Evolutionary conservation across 2,113 vertebrate genomes (phyloP), one percentile per base, ranked within the genome.

Genomic region (Gymnobelideus leadbeateri): DNA sequence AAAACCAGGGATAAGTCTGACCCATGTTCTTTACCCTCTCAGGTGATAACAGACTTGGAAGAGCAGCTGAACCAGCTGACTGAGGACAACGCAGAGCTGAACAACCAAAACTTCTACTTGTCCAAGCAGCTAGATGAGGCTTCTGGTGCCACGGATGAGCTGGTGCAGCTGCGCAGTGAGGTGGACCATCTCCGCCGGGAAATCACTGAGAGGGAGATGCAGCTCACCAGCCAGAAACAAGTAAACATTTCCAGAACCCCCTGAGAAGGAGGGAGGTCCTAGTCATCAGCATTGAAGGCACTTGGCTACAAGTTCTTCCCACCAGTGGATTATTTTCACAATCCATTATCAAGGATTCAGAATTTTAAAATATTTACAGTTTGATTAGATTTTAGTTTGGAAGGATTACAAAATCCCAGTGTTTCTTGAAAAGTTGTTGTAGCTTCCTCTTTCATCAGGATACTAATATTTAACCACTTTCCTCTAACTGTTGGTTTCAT

Each of bases 201-300:
- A 98, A 99, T 99, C 98, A 99, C 99, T 0, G 99, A 99, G 98
- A 97, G 99, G 2, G 99, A 99, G 98, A 99, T 99, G 99, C 99
- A 99, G 98, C 99, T 99, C 5, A 99, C 99, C 98, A 99, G 99
- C 98, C 99, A 99, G 98, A 99, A 99, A 98, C 99, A 99, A 98
- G 99, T 99, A 97, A 97, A 25, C 43, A 3, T 28, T 31, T 61
- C 53, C 26, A 54, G 47, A 43, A 6, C 26, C 47, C 91, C 54
- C 84, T 19, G 52, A 8, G 54, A 21, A 89, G 0, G 46, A 94
- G 92, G 95, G 77, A 96, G 96, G 97, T 96, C 96, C 95, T 92
- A 91, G 92, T 91, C 55, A 23, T 95, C 94, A 91, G 96, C 55
- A 43, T 91, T 31, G 50, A 92, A 11, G 61, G 91, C 95, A 95